Conservation (phyloP, 2,797 vertebrate species). For the Mus caroli region DNA sequence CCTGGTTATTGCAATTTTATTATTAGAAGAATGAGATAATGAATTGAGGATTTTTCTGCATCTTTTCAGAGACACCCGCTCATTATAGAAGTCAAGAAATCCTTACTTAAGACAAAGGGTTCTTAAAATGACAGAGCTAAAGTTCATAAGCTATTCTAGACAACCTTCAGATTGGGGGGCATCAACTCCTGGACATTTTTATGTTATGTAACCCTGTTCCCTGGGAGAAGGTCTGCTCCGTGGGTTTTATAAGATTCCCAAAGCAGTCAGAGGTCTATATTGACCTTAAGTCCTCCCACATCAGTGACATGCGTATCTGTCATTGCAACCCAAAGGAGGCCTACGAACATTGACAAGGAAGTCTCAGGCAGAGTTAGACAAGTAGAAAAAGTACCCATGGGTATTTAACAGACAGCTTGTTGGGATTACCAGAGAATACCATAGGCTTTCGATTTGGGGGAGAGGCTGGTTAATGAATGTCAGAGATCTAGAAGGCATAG, state of each 20-base stretch:
- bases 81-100: neutral
- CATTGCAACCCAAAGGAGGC: neutral
- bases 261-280: neutral
- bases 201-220: neutral
- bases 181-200: neutral
- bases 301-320: neutral
- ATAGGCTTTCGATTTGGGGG: neutral
- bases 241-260: neutral
- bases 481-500: neutral
- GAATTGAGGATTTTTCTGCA: neutral
- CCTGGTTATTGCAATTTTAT: neutral
- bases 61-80: neutral
- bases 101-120: neutral
- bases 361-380: neutral
- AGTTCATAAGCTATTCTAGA: neutral
- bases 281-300: neutral
- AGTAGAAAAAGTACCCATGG: neutral
- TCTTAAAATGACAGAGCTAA: constrained; percentile 19
- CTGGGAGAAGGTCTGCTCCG: neutral
- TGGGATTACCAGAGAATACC: neutral
- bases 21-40: neutral
- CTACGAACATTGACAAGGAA: neutral
- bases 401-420: neutral
- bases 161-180: neutral
- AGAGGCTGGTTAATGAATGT: neutral